Evolutionary conservation across 2,888 invertebrate species (phyloP), one percentile per base, ranked within the genome.

Genomic region (Noctua comes): DNA sequence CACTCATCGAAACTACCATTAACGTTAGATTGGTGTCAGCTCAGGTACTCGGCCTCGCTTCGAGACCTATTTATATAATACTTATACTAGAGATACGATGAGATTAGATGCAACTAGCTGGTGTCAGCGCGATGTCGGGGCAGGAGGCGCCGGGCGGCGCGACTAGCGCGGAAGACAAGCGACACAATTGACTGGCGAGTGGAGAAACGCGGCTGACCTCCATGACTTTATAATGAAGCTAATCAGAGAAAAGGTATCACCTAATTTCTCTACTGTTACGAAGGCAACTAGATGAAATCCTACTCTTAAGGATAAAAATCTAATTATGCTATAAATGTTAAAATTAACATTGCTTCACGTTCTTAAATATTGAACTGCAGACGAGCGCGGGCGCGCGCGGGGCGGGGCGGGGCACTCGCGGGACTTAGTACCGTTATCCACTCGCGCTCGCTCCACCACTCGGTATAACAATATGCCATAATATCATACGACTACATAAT

Each of bases 241-340:
- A 96, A 89, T 89, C 93, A 96, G 96, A 96, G 96, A 96, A 94
- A 95, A 94, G 95, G 94, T 95, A 96, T 95, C 91, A 95, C 95
- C 95, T 96, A 96, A 93, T 92, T 95, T 94, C 95, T 95, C 96
- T 97, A 96, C 94, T 90, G 93, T 95, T 96, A 96, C 95, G 94
- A 97, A 97, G 96, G 96, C 97, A 96, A 95, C 97, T 97, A 97
- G 94, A 97, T 96, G 96, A 96, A 96, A 96, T 94, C 95, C 97
- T 97, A 97, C 97, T 92, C 96, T 96, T 96, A 97, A 92, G 93
- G 95, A 96, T 97, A 96, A 96, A 96, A 96, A 93, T 96, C 96
- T 96, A 96, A 96, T 95, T 96, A 96, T 92, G 90, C 93, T 96
- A 96, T 93, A 92, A 95, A 95, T 95, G 94, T 96, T 97, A 96